Evolutionary conservation across 2,113 vertebrate genomes (phyloP).

Genomic region (Lontra canadensis): DNA sequence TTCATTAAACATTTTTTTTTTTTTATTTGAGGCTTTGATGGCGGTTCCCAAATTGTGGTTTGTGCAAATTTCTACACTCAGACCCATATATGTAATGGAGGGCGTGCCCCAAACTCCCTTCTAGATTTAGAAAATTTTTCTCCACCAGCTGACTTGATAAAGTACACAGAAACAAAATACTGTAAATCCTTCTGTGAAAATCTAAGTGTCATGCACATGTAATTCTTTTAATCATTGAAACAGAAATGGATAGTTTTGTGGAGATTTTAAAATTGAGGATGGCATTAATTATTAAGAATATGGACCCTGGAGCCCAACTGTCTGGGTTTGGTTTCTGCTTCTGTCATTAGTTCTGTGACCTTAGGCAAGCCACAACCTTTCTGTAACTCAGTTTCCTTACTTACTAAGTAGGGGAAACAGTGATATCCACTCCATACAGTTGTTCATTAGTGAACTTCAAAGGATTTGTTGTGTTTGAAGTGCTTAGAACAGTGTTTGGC

Average conservation of each 20-base stretch:
- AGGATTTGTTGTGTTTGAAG: not conserved
- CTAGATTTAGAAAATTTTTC: not conserved
- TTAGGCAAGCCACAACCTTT: not conserved
- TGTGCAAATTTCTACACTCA: not conserved
- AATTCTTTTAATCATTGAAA: not conserved
- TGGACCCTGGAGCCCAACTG: not conserved
- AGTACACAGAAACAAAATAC: not conserved
- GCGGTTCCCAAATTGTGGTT: not conserved
- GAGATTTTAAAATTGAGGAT: not conserved
- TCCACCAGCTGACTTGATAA: constrained; percentile 1
- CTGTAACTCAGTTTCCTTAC: not conserved
- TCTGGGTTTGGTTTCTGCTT: not conserved
- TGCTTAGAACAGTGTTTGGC: not conserved
- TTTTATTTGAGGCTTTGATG: not conserved
- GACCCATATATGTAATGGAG: not conserved
- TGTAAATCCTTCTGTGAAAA: not conserved
- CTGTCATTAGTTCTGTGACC: not conserved
- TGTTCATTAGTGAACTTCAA: not conserved
- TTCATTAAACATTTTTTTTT: not conserved
- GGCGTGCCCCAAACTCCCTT: not conserved
- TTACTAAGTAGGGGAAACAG: not conserved
- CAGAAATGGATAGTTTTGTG: not conserved
- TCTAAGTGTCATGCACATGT: not conserved
- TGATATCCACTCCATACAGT: not conserved
- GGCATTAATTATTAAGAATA: not conserved